Base-by-base conservation (phyloP, 1,140 invertebrate species). In the Limonius californicus region DNA sequence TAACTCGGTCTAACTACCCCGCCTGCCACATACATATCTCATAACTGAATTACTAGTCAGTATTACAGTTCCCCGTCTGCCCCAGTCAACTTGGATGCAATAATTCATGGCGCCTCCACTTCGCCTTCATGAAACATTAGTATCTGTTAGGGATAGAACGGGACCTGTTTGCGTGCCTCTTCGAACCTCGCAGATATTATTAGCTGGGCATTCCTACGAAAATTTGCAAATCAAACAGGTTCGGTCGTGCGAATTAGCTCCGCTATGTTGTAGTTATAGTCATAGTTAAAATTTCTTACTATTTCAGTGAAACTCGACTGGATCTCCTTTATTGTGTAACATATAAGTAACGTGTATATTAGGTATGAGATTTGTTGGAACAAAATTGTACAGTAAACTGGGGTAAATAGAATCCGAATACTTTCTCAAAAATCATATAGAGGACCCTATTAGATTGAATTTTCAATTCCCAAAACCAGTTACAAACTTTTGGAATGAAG, bases 11-110 rank as follows among this genome's bases (percentile, higher is more conserved):
- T 30, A 53, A 59, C 57, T 50, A 59, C 57, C 47, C 23, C 15
- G 7, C 14, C 60, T 56, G 60, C 54, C 60, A 61, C 60, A 50
- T 56, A 61, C 60, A 61, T 61, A 61, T 61, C 60, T 61, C 60
- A 61, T 61, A 61, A 61, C 53, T 56, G 60, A 56, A 61, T 61
- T 61, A 61, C 60, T 47, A 61, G 42, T 61, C 60, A 53, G 50
- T 47, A 61, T 61, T 56, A 53, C 53, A 56, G 54, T 47, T 61
- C 60, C 50, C 60, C 54, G 60, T 61, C 60, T 61, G 54, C 42
- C 60, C 53, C 53, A 61, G 60, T 61, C 60, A 61, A 56, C 54
- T 56, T 47, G 14, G 18, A 53, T 53, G 50, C 54, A 61, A 61
- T 61, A 61, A 61, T 61, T 61, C 60, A 61, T 47, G 60, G 43